Percentiles rank a stretch among this genome's conserved stretches.
Conservation (phyloP, 92 coral and sea anemone species). For the Umimayanthus kanabou region DNA sequence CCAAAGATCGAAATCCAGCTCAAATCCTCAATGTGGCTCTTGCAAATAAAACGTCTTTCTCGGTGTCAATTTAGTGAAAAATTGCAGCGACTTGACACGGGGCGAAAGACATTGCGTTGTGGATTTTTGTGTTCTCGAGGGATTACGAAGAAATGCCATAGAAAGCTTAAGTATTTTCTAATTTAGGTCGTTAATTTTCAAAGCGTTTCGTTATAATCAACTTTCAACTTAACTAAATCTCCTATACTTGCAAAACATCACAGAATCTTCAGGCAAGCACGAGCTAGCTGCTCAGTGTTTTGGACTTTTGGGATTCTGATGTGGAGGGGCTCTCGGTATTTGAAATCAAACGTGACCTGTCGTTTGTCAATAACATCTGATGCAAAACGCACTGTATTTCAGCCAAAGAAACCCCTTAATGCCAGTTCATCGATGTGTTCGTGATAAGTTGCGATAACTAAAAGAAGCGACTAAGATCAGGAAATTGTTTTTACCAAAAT, state of each 20-base stretch:
- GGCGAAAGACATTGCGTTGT: constrained; percentile 3
- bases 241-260: background rate
- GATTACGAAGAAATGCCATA: constrained; percentile 1
- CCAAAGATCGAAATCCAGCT: background rate
- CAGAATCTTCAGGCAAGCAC: background rate
- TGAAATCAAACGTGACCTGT: background rate
- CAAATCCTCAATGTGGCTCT: background rate
- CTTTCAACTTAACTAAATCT: background rate
- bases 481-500: constrained; percentile 12
- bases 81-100: constrained; percentile 11
- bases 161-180: background rate
- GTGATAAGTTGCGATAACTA: background rate
- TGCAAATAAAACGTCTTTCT: background rate
- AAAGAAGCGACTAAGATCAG: background rate
- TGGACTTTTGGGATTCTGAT: too few species aligned
- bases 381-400: constrained; percentile 8
- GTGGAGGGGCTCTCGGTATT: background rate
- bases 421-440: background rate
- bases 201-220: background rate
- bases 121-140: constrained; percentile 8
- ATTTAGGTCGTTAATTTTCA: background rate
- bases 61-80: background rate
- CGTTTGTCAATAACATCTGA: constrained; percentile 24
- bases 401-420: constrained; percentile 7
- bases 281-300: background rate